Base-by-base conservation (phyloP, 2,888 invertebrate species). In the Drosophila stalkeri region DNA sequence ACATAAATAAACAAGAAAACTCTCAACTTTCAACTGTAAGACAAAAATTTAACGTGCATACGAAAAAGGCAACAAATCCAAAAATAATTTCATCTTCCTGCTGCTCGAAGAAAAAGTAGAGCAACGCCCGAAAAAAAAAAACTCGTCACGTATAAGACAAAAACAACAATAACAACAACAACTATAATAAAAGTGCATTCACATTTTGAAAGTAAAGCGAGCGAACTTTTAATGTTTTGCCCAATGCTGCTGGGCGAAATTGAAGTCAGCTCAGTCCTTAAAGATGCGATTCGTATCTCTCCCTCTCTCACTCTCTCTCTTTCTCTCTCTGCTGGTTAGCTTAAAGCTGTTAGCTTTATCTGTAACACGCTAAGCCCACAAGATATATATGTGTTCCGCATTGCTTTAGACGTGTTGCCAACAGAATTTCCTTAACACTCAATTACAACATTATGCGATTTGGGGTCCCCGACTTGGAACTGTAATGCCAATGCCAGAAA, bases 161-260 rank as follows among this genome's bases (percentile, higher is more conserved):
- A 4, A 64, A 62, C n/a, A 31, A 23, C 27, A n/a, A 66, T 65
- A 72, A 56, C 56, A 66, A 55, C 51, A 56, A 55, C 51, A 60
- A 52, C 60, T 37, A 54, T 55, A 72, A 72, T 67, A 81, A 81
- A 70, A 79, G 87, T 85, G 89, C 84, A 85, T 85, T 86, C 89
- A 84, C 89, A 87, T 88, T 83, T 83, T 72, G 82, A 85, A 83
- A 83, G 82, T 85, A 68, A 76, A 75, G 68, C 79, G 73, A 69
- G 80, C 57, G 61, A 81, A 80, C 72, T 80, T 83, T 86, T 76
- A 79, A 80, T 76, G 81, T 72, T 47, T 79, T 72, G 70, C 66
- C 79, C 83, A 79, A 86, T 72, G 71, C 44, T 66, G 75, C 44
- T 51, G 66, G 64, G 46, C 35, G 35, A 37, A 35, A 64, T 31